phyloP scores from a whole-genome alignment of 2,797 vertebrate genomes.

The Triplophysa yarkandensis region DNA sequence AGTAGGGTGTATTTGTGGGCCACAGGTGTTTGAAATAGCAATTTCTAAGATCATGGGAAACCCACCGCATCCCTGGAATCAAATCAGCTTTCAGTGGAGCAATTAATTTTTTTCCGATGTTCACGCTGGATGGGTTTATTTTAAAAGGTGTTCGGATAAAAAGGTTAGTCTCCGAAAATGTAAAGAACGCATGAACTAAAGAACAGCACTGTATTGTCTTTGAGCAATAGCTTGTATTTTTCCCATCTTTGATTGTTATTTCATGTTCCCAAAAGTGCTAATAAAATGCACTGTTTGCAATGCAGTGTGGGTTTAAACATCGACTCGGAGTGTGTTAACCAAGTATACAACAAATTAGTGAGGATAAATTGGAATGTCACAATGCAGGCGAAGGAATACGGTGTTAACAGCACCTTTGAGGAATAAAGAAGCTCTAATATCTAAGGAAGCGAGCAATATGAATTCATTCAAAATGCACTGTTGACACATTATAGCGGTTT shows the following conservation, averaged over 20 bases:
- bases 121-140: neutral
- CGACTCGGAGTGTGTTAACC: conserved; percentile 43
- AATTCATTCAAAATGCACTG: conserved; percentile 19
- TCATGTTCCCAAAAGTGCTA: conserved; percentile 14
- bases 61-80: conserved; percentile 48
- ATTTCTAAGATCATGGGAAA: conserved; percentile 55
- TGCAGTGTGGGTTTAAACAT: conserved; percentile 33
- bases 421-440: conserved; percentile 39
- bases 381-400: conserved; percentile 1
- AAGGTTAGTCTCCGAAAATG: neutral
- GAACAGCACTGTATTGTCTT: neutral
- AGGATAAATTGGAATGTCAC: conserved; percentile 28
- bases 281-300: conserved; percentile 19
- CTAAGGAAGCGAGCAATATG: conserved; percentile 17
- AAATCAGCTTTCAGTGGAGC: conserved; percentile 47
- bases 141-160: neutral
- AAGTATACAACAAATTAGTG: conserved; percentile 38
- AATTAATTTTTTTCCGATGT: conserved; percentile 25
- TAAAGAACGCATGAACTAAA: neutral
- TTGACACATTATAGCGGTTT: conserved; percentile 32
- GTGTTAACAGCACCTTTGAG: conserved; percentile 21
- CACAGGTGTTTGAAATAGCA: conserved; percentile 56
- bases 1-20: conserved; percentile 44
- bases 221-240: conserved; percentile 4
- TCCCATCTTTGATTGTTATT: conserved; percentile 23